A percentile compares a stretch with the other conserved stretches of the same genome.
Conservation (phyloP, 2,888 invertebrate genomes). For the Lobophora halterata region DNA sequence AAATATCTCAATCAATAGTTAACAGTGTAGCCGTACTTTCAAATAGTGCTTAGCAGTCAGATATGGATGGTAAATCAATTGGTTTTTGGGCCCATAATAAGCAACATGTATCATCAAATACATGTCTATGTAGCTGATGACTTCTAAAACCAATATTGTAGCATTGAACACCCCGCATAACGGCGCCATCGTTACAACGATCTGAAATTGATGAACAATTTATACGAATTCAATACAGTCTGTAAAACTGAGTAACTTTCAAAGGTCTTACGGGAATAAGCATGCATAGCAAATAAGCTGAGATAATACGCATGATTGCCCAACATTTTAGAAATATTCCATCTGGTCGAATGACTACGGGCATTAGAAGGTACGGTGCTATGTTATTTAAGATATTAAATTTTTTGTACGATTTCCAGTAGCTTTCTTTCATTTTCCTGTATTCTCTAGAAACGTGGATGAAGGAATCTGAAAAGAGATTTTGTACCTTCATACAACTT, state of each 20-base stretch:
- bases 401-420: conserved; percentile 57
- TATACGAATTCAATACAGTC: too few species aligned
- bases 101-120: conserved; percentile 77
- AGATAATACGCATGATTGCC: conserved; percentile 53
- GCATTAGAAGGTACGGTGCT: conserved; percentile 60
- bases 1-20: too few species aligned
- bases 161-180: conserved; percentile 50
- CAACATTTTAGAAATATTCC: conserved; percentile 65
- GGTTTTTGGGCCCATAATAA: conserved; percentile 71
- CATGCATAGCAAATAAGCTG: conserved; percentile 58
- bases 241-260: too few species aligned
- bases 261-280: conserved; percentile 58
- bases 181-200: conserved; percentile 64
- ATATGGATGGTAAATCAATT: conserved; percentile 76
- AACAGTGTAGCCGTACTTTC: conserved; percentile 41
- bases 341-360: conserved; percentile 61
- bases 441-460: conserved; percentile 59
- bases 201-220: conserved; percentile 43
- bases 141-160: conserved; percentile 57
- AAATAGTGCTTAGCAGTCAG: conserved; percentile 74
- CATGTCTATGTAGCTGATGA: conserved; percentile 69
- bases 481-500: too few species aligned
- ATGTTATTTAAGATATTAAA: conserved; percentile 55
- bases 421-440: conserved; percentile 48
- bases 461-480: conserved; percentile 59